These are phyloP conservation scores for Limnothrissa miodon DNA, from an alignment of 2,113 vertebrate genomes.

Conservation along the genomic window DNA sequence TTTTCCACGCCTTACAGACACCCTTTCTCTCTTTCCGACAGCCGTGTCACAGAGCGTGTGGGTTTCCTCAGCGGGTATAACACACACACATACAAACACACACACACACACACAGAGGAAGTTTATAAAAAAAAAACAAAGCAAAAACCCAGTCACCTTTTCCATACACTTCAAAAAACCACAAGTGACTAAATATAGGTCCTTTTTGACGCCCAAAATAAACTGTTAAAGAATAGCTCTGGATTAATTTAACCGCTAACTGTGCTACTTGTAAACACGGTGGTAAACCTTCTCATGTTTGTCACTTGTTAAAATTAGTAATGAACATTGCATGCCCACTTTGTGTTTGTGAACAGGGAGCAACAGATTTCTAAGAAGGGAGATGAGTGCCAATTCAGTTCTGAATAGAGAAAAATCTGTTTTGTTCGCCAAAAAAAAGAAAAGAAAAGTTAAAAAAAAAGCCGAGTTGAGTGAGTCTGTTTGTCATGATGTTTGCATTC, in stretches of 20 bases:
- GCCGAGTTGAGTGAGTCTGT: neutral
- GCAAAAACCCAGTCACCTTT: conserved; percentile 77
- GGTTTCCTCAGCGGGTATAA: conserved; percentile 65
- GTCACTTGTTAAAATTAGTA: conserved; percentile 16
- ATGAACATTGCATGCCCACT: conserved; percentile 6
- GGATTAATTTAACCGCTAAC: conserved; percentile 29
- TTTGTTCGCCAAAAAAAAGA: neutral
- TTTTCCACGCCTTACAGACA: conserved; percentile 68
- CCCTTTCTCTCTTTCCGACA: conserved; percentile 59
- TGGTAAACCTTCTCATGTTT: conserved; percentile 22
- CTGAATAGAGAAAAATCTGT: neutral
- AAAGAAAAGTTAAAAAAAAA: no score
- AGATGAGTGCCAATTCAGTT: neutral
- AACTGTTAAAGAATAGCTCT: conserved; percentile 61
- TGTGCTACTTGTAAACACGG: conserved; percentile 30
- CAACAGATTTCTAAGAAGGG: neutral
- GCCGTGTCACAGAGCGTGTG: conserved; percentile 69
- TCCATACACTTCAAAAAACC: conserved; percentile 69
- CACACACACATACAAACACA: no score
- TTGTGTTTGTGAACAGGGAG: neutral
- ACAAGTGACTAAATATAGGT: conserved; percentile 71
- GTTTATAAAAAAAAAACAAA: conserved; percentile 72
- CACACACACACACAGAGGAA: conserved; percentile 76
- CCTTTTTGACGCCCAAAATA: conserved; percentile 64
- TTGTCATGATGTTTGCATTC: neutral